Evolutionary conservation across 1,140 invertebrate species (phyloP).

Genomic region (Aphelenchoides besseyi): DNA sequence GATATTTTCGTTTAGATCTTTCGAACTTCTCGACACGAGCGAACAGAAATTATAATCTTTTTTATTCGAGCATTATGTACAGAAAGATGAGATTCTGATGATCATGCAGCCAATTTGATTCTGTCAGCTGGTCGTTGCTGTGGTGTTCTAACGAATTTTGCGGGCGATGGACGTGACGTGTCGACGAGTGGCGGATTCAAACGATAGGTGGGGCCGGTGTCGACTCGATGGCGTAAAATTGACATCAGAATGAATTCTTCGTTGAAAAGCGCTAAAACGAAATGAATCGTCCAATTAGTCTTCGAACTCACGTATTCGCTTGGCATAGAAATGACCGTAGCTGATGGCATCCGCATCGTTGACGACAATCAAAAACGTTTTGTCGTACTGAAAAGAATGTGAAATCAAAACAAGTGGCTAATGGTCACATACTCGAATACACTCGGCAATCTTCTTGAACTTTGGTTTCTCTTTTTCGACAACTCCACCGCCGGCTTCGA

Average conservation of each 20-base stretch:
- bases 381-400: constrained; percentile 28
- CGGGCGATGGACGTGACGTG: neutral
- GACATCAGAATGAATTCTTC: constrained; percentile 40
- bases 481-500: constrained; percentile 33
- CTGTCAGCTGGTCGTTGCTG: neutral
- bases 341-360: constrained; percentile 22
- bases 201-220: constrained; percentile 11
- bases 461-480: constrained; percentile 38
- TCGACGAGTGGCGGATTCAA: constrained; percentile 16
- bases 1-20: neutral
- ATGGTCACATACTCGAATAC: constrained; percentile 25
- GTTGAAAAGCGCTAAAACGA: constrained; percentile 39
- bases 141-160: neutral
- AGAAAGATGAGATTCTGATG: neutral
- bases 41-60: neutral
- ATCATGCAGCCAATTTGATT: neutral
- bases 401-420: neutral
- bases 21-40: too few species aligned
- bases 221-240: constrained; percentile 36
- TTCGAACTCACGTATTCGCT: constrained; percentile 35
- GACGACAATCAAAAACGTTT: constrained; percentile 30
- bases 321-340: constrained; percentile 29
- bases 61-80: constrained; percentile 1
- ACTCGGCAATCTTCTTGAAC: constrained; percentile 21
- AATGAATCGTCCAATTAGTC: neutral